These are phyloP conservation scores for Mycalesis mineus DNA, from an alignment of 2,888 invertebrate genomes.

Conservation along the genomic window DNA sequence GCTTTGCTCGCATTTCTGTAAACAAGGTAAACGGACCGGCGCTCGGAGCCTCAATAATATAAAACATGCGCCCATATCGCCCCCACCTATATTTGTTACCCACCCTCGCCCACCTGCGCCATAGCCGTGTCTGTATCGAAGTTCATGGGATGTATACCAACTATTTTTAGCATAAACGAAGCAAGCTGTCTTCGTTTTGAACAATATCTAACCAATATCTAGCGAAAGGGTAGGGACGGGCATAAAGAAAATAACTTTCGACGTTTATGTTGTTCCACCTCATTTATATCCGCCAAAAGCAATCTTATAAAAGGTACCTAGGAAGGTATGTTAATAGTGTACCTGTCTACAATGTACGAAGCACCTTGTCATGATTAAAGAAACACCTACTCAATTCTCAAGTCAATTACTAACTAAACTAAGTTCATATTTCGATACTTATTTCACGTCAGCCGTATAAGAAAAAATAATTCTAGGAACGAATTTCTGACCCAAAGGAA, in stretches of 20 bases:
- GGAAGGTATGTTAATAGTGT: not conserved
- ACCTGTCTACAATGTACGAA: too few species aligned
- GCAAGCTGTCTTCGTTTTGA: constrained; percentile 18
- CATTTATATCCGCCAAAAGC: constrained; percentile 9
- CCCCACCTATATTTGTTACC: constrained; percentile 52
- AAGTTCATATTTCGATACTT: not conserved
- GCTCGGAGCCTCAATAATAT: constrained; percentile 68
- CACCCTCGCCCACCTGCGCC: constrained; percentile 43
- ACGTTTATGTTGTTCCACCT: constrained; percentile 16
- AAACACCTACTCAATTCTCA: too few species aligned
- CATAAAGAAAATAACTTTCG: constrained; percentile 26
- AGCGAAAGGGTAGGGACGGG: constrained; percentile 30
- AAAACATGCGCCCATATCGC: constrained; percentile 63
- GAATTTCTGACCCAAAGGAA: constrained; percentile 37
- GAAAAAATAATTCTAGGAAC: constrained; percentile 23
- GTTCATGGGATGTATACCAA: constrained; percentile 30
- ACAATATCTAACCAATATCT: constrained; percentile 34
- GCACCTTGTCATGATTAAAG: too few species aligned
- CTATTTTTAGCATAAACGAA: constrained; percentile 29
- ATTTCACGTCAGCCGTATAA: not conserved
- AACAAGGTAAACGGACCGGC: constrained; percentile 56
- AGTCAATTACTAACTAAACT: too few species aligned
- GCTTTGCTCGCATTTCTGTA: constrained; percentile 36
- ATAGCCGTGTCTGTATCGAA: constrained; percentile 33
- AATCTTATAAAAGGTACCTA: not conserved